A percentile compares a stretch with the other conserved stretches of the same genome.
These are phyloP conservation scores for Thera obeliscata DNA, from an alignment of 2,888 invertebrate species.

Conservation along the genomic window DNA sequence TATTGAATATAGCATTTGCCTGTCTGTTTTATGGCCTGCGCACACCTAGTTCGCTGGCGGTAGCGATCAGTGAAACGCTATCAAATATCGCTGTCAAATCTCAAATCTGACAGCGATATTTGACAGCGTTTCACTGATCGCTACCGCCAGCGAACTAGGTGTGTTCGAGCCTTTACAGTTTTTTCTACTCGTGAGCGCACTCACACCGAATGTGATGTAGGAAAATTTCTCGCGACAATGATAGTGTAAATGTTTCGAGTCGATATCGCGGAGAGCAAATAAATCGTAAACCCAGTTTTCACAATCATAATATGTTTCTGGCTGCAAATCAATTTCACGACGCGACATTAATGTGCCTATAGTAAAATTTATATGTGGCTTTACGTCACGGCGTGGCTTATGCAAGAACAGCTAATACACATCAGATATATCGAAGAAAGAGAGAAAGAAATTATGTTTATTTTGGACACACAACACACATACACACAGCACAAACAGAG, in stretches of 20 bases:
- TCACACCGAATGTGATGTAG: slow-evolving; percentile 4
- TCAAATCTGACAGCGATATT: too few species aligned
- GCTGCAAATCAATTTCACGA: slow-evolving; percentile 84
- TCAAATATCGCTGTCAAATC: too few species aligned
- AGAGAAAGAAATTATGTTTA: too few species aligned
- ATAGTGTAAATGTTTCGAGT: slow-evolving; percentile 75
- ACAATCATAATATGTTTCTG: slow-evolving; percentile 85
- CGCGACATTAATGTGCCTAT: slow-evolving; percentile 83
- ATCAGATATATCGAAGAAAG: not conserved
- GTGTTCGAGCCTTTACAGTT: too few species aligned
- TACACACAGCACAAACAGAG: too few species aligned
- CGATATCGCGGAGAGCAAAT: slow-evolving; percentile 81
- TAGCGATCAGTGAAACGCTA: too few species aligned
- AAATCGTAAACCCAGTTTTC: slow-evolving; percentile 85
- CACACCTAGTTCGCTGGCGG: too few species aligned
- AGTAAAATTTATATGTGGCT: slow-evolving; percentile 83
- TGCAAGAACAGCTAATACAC: slow-evolving; percentile 13
- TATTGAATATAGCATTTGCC: not conserved
- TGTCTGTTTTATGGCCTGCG: not conserved
- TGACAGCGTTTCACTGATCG: too few species aligned
- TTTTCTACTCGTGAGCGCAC: not conserved
- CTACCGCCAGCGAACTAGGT: too few species aligned
- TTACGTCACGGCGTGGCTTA: slow-evolving; percentile 64
- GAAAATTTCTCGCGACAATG: slow-evolving; percentile 48
- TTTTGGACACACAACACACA: too few species aligned